Percentiles rank a stretch among this genome's conserved stretches.
phyloP scores from a whole-genome alignment of 2,888 invertebrate genomes.

The Frankliniella fusca region DNA sequence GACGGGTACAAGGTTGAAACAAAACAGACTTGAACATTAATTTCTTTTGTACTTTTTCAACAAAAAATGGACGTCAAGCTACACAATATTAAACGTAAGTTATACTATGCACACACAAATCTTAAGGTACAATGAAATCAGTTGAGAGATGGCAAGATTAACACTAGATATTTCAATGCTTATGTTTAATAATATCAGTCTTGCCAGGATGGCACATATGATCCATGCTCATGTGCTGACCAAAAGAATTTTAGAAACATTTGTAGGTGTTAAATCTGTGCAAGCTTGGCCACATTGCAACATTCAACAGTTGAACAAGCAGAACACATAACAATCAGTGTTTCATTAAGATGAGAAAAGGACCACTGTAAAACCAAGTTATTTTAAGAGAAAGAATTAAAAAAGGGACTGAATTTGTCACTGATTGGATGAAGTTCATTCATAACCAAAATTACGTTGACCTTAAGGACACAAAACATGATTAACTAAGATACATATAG shows the following conservation, averaged over 20 bases:
- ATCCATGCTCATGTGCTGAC: no score
- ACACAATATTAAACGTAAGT: neutral
- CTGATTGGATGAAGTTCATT: no score
- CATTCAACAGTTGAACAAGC: no score
- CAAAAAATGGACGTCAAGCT: neutral
- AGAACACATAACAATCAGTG: no score
- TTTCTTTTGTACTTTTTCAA: neutral
- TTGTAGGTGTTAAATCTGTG: no score
- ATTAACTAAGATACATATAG: neutral
- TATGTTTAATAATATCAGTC: conserved; percentile 7
- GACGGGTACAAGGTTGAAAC: neutral
- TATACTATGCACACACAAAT: neutral
- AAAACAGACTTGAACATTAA: neutral
- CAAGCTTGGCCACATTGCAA: no score
- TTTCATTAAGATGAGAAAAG: no score
- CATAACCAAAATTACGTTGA: neutral
- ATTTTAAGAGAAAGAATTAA: no score
- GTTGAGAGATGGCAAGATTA: neutral
- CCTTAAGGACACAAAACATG: neutral
- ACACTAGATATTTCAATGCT: neutral
- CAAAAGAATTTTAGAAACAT: no score
- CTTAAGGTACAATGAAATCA: neutral
- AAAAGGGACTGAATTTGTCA: no score
- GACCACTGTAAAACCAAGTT: no score
- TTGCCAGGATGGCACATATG: conserved; percentile 8